phyloP scores from a whole-genome alignment of 92 coral and sea anemone species.

The Parazoanthus darwini region DNA sequence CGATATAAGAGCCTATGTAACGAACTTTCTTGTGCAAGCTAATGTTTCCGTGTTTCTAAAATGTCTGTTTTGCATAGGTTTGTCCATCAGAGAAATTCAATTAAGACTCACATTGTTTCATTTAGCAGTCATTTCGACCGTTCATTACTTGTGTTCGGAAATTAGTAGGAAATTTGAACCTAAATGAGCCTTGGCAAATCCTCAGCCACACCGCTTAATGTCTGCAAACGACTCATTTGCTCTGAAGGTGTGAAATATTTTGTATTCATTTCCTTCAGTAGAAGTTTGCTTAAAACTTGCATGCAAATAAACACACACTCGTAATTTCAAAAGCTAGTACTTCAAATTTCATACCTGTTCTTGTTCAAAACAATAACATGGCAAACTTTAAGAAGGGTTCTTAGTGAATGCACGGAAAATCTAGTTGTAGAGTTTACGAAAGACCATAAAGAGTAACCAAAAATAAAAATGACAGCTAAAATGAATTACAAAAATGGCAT shows the following conservation, averaged over 20 bases:
- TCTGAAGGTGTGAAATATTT: slow-evolving; percentile 12
- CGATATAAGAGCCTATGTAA: neutral
- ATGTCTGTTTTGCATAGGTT: slow-evolving; percentile 47
- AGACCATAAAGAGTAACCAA: neutral
- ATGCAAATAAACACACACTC: slow-evolving; percentile 34
- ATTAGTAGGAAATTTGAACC: slow-evolving; percentile 39
- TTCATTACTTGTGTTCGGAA: slow-evolving; percentile 34
- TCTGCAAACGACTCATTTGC: slow-evolving; percentile 6
- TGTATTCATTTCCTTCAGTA: neutral
- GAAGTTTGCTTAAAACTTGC: neutral
- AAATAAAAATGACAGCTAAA: neutral
- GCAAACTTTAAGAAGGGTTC: slow-evolving; percentile 14
- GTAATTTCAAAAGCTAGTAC: slow-evolving; percentile 17
- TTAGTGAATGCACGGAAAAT: slow-evolving; percentile 1
- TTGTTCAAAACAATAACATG: neutral
- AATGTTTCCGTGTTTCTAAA: slow-evolving; percentile 20
- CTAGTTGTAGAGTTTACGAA: neutral
- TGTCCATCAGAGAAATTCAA: slow-evolving; percentile 52
- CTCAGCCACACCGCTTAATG: neutral
- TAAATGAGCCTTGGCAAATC: slow-evolving; percentile 25
- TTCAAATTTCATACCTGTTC: slow-evolving; percentile 32
- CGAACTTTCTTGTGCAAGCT: neutral
- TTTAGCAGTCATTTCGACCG: slow-evolving; percentile 39
- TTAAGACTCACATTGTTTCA: slow-evolving; percentile 43
- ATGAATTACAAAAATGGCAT: neutral